These are phyloP conservation scores for Cryptomyrus ogoouensis DNA, from an alignment of 2,113 vertebrate genomes.

Conservation along the genomic window DNA sequence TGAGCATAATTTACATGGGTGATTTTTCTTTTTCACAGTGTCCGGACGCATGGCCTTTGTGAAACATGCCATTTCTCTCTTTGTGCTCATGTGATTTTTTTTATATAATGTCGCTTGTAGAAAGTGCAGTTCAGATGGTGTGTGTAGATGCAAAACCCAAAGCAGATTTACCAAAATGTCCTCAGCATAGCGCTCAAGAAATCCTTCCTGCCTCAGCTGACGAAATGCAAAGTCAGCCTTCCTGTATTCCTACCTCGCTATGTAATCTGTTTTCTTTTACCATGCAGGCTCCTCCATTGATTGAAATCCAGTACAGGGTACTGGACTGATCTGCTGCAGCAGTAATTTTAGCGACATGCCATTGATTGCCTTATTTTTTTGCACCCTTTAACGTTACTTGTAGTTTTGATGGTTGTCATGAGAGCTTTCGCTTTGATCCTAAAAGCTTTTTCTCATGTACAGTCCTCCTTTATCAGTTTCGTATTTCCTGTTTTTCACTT, in stretches of 20 bases:
- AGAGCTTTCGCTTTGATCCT: not conserved
- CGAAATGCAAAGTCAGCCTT: not conserved
- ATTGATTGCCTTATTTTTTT: not conserved
- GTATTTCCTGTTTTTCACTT: not conserved
- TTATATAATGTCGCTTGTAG: not conserved
- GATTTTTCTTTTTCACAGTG: not conserved
- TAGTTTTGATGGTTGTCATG: not conserved
- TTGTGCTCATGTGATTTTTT: not conserved
- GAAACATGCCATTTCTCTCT: not conserved
- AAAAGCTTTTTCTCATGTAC: not conserved
- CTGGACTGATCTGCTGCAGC: not conserved
- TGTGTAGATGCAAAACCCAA: not conserved
- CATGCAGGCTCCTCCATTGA: not conserved
- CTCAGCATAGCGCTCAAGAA: not conserved
- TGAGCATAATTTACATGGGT: not conserved
- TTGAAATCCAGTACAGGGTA: not conserved
- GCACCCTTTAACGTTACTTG: not conserved
- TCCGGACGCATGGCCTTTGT: not conserved
- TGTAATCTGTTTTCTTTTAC: not conserved
- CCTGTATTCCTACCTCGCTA: not conserved
- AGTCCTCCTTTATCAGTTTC: not conserved
- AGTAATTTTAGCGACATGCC: not conserved
- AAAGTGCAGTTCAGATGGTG: not conserved
- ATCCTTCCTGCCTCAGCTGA: not conserved
- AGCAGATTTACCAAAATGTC: not conserved